A percentile compares a stretch with the other conserved stretches of the same genome.
These are phyloP conservation scores for Panthera uncia DNA, from an alignment of 2,113 vertebrate genomes.

Conservation along the genomic window DNA sequence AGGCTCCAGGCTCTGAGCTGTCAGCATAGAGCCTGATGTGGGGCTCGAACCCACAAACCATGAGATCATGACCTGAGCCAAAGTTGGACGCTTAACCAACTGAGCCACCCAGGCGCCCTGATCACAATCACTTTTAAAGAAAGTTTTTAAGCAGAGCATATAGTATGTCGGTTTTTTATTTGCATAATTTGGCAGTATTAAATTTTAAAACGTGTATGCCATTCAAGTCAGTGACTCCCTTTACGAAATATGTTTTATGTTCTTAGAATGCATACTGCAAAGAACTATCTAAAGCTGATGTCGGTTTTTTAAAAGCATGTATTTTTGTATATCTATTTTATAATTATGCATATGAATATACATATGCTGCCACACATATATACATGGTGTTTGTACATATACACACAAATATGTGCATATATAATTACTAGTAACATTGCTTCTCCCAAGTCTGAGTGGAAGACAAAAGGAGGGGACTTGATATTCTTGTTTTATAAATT, in stretches of 20 bases:
- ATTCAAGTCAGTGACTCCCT: background rate
- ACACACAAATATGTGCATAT: background rate
- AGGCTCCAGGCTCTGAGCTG: no score
- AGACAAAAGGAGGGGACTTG: background rate
- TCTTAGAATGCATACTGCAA: background rate
- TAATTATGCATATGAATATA: background rate
- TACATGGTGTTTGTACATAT: background rate
- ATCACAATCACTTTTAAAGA: background rate
- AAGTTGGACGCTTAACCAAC: no score
- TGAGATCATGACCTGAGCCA: no score
- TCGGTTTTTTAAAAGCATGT: background rate
- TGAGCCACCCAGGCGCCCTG: no score
- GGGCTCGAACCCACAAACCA: fast-evolving
- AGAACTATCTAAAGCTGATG: background rate
- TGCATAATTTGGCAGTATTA: background rate
- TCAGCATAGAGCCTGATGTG: no score
- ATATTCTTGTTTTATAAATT: background rate
- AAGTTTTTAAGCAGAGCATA: background rate
- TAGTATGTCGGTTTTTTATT: background rate
- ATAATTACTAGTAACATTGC: background rate
- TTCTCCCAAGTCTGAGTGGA: background rate
- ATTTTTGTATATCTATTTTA: background rate
- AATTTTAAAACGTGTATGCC: background rate
- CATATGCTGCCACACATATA: background rate
- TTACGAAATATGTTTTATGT: background rate